phyloP scores from a whole-genome alignment of 1,140 invertebrate species.

The Drosophila micromelanica region DNA sequence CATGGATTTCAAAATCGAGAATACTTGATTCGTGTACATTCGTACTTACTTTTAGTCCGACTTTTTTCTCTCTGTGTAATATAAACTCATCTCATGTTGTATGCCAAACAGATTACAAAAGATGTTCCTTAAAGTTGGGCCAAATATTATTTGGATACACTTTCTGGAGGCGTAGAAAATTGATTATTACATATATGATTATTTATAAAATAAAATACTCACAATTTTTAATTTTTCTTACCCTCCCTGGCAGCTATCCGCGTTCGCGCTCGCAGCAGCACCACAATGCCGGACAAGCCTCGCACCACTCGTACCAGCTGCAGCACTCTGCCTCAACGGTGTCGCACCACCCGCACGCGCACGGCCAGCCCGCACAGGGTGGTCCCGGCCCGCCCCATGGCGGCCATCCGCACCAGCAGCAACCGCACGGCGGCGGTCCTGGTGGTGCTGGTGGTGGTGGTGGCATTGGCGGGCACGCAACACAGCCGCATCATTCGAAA shows the following conservation, averaged over 20 bases:
- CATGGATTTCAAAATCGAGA: no score
- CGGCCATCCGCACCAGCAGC: constrained; percentile 65
- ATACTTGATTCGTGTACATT: no score
- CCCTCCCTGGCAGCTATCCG: constrained; percentile 50
- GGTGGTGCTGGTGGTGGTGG: constrained; percentile 31
- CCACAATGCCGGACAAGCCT: constrained; percentile 58
- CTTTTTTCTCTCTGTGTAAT: no score
- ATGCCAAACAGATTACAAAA: no score
- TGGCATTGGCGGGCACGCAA: constrained; percentile 7
- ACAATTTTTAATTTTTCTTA: no score
- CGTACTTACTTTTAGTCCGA: no score
- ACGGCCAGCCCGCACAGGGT: constrained; percentile 57
- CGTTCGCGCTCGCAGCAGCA: constrained; percentile 78
- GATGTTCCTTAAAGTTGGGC: no score
- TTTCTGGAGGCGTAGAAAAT: no score
- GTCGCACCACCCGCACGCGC: constrained; percentile 74
- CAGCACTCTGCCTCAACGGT: constrained; percentile 75
- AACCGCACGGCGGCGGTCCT: constrained; percentile 47
- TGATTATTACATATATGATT: no score
- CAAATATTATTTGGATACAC: no score
- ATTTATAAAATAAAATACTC: no score
- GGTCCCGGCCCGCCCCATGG: constrained; percentile 57
- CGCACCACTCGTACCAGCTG: constrained; percentile 71
- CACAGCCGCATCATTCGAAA: constrained; percentile 65
- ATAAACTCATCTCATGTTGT: no score